Base-by-base conservation (phyloP, 2,113 vertebrate species). In the Mormyrus lacerda region DNA sequence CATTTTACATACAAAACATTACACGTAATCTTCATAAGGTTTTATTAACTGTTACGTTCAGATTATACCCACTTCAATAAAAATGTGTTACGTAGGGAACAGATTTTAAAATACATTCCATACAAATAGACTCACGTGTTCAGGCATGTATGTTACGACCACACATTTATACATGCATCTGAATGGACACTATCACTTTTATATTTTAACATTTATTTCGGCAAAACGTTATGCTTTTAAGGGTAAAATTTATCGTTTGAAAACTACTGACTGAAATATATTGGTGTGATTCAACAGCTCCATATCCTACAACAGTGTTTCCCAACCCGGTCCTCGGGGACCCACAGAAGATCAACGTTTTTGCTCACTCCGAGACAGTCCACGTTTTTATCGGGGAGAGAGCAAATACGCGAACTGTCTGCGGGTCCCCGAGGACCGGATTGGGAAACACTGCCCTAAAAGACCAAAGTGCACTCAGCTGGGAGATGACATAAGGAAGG, bases 401-500 rank as follows among this genome's bases (percentile, higher is more conserved):
- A 61, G 24, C 55, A n/a, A 61, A 61, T n/a, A 61, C 55, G 55
- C 24, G 55, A 7, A 61, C 55, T n/a, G 3, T 13, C 61, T 69
- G 61, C 3, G 10, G 58, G 10, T 69, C 10, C 61, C 61, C 27
- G 61, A 27, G n/a, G 61, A 69, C 9, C 61, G n/a, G n/a, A 69
- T 11, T 31, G 61, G 27, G 61, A 69, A 31, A 31, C 61, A 27
- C n/a, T 69, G 27, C n/a, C 27, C n/a, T 69, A 69, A 69, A 4
- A 69, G 10, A 31, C 61, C 61, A 47, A 50, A 51, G 69, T 88
- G 88, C 76, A 89, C 69, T 88, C 69, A 79, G 31, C 76, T 21
- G 48, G 85, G 50, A 55, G 35, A 45, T 27, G n/a, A 42, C 50
- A 50, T 73, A 55, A 55, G 53, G 11, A 42, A 55, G 10, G 24